These are phyloP conservation scores for Papilio helenus DNA, from an alignment of 1,140 invertebrate species.

Conservation along the genomic window DNA sequence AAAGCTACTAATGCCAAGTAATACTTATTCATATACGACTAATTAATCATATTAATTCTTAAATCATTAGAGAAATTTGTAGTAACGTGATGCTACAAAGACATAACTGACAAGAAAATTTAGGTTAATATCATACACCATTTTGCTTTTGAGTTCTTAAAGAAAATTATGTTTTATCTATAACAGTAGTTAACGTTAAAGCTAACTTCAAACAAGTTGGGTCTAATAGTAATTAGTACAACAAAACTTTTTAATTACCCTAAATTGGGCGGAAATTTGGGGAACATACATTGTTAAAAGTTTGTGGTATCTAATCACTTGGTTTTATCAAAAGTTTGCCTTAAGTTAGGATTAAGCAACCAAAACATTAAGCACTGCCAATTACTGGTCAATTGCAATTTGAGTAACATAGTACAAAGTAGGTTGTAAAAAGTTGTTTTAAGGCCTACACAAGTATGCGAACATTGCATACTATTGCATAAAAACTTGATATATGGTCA, in stretches of 20 bases:
- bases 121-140: neutral
- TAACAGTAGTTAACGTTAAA: neutral
- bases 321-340: neutral
- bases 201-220: neutral
- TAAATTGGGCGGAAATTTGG: neutral
- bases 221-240: neutral
- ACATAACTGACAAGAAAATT: neutral
- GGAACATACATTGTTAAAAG: neutral
- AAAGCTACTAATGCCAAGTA: neutral
- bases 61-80: too few relatives aligned
- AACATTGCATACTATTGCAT: conserved; percentile 12
- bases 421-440: conserved; percentile 24
- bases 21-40: too few relatives aligned
- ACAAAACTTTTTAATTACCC: conserved; percentile 26
- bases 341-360: conserved; percentile 11
- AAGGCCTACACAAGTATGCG: neutral
- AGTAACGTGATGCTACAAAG: too few relatives aligned
- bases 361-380: neutral
- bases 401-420: conserved; percentile 10
- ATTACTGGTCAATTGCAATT: conserved; percentile 1
- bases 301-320: neutral
- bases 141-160: neutral
- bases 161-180: neutral
- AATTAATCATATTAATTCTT: too few relatives aligned
- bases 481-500: conserved; percentile 15